Conservation (phyloP, 2,113 vertebrate genomes). For the Heloderma charlesbogerti region DNA sequence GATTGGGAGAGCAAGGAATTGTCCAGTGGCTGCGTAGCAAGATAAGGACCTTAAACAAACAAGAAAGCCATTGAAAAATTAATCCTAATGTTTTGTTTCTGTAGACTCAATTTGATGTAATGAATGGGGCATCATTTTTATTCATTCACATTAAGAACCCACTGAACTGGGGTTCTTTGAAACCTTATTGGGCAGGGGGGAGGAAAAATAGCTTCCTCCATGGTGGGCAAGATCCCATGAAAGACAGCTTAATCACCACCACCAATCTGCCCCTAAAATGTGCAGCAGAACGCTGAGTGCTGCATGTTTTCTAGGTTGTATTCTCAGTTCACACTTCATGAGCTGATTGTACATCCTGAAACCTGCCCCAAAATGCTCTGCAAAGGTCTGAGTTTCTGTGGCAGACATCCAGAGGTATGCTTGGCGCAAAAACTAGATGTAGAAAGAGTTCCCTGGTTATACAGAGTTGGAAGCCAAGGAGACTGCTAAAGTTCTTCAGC, state of each 20-base stretch:
- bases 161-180: no score
- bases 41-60: conserved; percentile 88
- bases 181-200: not conserved
- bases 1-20: conserved; percentile 91
- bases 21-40: conserved; percentile 93
- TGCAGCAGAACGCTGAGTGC: not conserved
- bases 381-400: not conserved
- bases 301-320: not conserved
- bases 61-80: not conserved
- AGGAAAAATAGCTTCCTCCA: not conserved
- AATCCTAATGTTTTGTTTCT: not conserved
- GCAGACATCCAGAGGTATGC: not conserved
- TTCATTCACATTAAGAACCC: not conserved
- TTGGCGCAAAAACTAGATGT: not conserved
- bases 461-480: not conserved
- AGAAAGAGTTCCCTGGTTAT: not conserved
- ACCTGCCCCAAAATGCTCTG: not conserved
- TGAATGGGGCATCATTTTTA: no score
- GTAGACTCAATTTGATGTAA: not conserved
- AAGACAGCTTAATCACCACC: not conserved
- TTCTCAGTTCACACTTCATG: not conserved
- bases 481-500: not conserved
- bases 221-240: not conserved
- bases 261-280: not conserved
- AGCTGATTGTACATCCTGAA: not conserved